Percentiles rank a stretch among this genome's conserved stretches.
Evolutionary conservation across 2,888 invertebrate genomes (phyloP).

Genomic region (Tryphoninae sp.): DNA sequence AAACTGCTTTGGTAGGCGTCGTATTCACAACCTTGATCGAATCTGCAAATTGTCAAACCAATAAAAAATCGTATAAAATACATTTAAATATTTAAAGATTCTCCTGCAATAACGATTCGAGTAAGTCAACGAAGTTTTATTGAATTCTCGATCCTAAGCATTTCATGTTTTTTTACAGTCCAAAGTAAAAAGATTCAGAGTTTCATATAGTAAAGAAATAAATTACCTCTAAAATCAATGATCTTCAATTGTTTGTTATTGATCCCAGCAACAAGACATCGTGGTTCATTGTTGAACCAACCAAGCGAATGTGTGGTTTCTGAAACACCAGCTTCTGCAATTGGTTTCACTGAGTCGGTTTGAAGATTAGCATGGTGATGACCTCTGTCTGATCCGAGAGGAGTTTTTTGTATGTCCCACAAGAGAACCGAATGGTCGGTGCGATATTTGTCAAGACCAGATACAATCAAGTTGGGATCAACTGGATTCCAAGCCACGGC

Average conservation of each 20-base stretch:
- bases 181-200: constrained; percentile 24
- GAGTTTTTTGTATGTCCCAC: constrained; percentile 90
- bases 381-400: constrained; percentile 78
- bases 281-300: constrained; percentile 90
- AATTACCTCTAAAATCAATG: constrained; percentile 92
- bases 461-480: constrained; percentile 91
- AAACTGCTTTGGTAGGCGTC: constrained; percentile 91
- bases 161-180: not conserved
- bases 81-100: no score
- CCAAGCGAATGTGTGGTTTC: constrained; percentile 93
- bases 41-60: constrained; percentile 83
- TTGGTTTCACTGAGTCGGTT: constrained; percentile 84
- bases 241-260: constrained; percentile 94
- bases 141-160: no score
- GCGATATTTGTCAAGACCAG: constrained; percentile 94
- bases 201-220: not conserved
- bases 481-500: constrained; percentile 93
- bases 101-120: no score
- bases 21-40: constrained; percentile 86
- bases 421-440: constrained; percentile 94
- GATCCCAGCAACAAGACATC: constrained; percentile 93
- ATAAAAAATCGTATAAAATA: no score
- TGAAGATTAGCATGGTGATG: constrained; percentile 80
- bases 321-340: constrained; percentile 90
- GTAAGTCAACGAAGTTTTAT: no score